Conservation (phyloP, 2,888 invertebrate genomes). For the Rotaria magnacalcarata region DNA sequence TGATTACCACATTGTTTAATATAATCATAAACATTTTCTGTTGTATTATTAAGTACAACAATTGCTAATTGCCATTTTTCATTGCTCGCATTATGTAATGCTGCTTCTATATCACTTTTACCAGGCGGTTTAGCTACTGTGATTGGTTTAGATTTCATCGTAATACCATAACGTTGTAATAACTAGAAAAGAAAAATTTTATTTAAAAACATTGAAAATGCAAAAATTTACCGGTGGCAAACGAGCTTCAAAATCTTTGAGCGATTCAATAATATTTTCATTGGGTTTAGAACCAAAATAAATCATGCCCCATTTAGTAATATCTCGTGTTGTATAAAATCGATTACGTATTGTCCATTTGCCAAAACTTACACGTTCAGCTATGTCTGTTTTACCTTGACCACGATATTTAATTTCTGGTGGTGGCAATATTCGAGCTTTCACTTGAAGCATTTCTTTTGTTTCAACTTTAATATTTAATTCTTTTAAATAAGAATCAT, state of each 20-base stretch:
- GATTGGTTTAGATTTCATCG: not conserved
- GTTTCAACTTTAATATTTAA: slow-evolving; percentile 35
- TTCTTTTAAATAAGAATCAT: slow-evolving; percentile 22
- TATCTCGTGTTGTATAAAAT: slow-evolving; percentile 12
- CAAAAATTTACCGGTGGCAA: not conserved
- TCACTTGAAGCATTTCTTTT: not conserved
- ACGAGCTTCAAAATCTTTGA: no score
- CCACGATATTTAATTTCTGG: slow-evolving; percentile 25
- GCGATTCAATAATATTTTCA: no score
- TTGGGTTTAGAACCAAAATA: not conserved
- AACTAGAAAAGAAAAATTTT: not conserved
- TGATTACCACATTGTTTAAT: slow-evolving; percentile 32
- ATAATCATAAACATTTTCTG: slow-evolving; percentile 19
- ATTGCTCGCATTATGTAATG: not conserved
- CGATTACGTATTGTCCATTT: slow-evolving; percentile 32
- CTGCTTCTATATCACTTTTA: not conserved
- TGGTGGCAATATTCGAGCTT: slow-evolving; percentile 30
- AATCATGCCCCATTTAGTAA: not conserved
- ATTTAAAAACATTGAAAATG: no score
- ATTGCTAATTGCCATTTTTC: slow-evolving; percentile 1
- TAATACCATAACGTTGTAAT: not conserved
- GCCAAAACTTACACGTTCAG: not conserved
- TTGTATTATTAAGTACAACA: not conserved
- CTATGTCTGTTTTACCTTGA: not conserved
- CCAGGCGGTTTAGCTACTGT: not conserved